A percentile compares a stretch with the other conserved stretches of the same genome.
phyloP scores from a whole-genome alignment of 2,797 vertebrate species.

The Vireo griseus region DNA sequence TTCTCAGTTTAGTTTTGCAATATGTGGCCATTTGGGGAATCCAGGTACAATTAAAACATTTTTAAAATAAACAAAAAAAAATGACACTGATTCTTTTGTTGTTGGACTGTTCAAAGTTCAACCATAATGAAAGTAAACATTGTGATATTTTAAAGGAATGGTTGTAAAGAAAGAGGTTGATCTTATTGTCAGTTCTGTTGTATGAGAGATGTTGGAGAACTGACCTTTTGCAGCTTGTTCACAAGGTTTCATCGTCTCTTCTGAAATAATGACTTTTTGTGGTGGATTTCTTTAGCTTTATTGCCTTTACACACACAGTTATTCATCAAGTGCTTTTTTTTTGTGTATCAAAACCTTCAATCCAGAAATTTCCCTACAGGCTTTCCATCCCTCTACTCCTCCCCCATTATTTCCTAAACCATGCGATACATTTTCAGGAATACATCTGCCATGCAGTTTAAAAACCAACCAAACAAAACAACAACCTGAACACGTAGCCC shows the following conservation, averaged over 20 bases:
- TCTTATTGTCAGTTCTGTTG: not conserved
- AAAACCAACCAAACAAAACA: not conserved
- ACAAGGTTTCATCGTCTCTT: not conserved
- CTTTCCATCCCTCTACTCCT: not conserved
- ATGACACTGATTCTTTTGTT: not conserved
- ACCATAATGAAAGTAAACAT: not conserved
- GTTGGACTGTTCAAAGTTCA: not conserved
- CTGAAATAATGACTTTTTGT: not conserved
- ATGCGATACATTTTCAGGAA: not conserved
- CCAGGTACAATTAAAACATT: not conserved
- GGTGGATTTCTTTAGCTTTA: not conserved
- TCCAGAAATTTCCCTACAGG: not conserved
- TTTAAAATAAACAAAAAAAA: not conserved
- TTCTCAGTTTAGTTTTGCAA: not conserved
- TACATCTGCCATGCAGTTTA: not conserved
- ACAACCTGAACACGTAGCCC: not conserved
- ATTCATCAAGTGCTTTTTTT: not conserved
- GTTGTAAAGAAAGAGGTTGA: not conserved
- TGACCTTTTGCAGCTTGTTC: not conserved
- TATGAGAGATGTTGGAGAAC: not conserved
- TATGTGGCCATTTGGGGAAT: not conserved
- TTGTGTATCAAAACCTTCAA: not conserved
- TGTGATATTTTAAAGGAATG: not conserved
- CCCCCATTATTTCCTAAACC: not conserved
- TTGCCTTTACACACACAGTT: not conserved